phyloP scores from a whole-genome alignment of 2,113 vertebrate genomes.

The Okapia johnstoni region DNA sequence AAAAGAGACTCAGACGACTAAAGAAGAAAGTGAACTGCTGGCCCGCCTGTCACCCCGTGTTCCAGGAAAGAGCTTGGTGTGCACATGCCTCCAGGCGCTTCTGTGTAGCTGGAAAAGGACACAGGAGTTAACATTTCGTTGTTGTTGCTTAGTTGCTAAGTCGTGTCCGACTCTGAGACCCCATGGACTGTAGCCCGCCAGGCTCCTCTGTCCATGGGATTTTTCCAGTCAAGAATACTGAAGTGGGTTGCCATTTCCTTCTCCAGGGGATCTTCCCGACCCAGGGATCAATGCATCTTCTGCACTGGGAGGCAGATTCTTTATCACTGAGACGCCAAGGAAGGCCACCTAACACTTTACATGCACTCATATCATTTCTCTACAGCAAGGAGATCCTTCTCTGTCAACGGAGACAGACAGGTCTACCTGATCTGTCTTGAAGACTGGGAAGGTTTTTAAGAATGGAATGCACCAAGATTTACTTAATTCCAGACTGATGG shows the following conservation, averaged over 20 bases:
- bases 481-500: neutral
- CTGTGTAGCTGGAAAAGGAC: neutral
- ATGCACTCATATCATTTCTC: too few species aligned
- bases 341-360: neutral
- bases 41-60: neutral
- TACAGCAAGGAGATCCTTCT: rapidly evolving
- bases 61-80: too few species aligned
- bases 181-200: neutral
- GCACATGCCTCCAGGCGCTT: neutral
- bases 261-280: neutral
- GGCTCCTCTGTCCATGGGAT: neutral
- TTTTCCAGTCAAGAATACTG: neutral
- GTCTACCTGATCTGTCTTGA: neutral
- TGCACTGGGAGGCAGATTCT: neutral
- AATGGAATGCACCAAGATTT: neutral
- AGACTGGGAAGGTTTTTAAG: neutral
- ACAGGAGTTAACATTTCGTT: neutral
- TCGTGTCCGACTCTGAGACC: neutral
- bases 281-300: neutral
- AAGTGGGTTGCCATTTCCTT: neutral
- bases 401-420: neutral
- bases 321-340: neutral
- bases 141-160: neutral
- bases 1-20: neutral
- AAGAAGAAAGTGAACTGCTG: neutral